Base-by-base conservation (phyloP, 2,797 vertebrate species). In the Eurystomus glaucurus region DNA sequence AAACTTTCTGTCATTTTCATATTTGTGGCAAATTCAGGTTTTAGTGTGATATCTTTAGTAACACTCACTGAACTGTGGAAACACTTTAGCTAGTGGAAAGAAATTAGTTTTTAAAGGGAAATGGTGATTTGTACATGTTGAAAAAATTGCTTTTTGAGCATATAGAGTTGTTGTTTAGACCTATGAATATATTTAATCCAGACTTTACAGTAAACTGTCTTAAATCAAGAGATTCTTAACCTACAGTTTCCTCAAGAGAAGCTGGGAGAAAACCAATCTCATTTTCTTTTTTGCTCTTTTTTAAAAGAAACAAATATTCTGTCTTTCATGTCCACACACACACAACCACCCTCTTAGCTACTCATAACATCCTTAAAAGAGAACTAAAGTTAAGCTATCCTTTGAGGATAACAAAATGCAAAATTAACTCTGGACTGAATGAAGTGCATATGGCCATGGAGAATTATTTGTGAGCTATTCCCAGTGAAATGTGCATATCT, bases 341-440 rank as follows among this genome's bases (percentile, higher is more conserved):
- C 10, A 64, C 17, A 78, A 31, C 11, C 37, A 78, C 8, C 2
- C 29, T 90, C 41, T 71, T 52, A 88, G 33, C 57, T 86, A 84
- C 69, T 94, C 43, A 90, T 89, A 85, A 43, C 54, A 76, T 71
- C 22, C 62, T 92, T 93, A 92, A 72, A 94, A 82, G 4, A 78
- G 83, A 96, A 41, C 61, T 92, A 86, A 71, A 93, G 46, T 92
- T 95, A 95, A 94, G 74, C 26, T 89, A 76, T 82, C 85, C 85
- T 94, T 76, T 65, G 90, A 95, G 74, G 51, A 83, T 76, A 95
- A 95, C 83, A 95, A 92, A 93, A 94, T 89, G 74, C 69, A 93
- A 96, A 96, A 94, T 84, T 90, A 96, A 94, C 91, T 96, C 88
- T 76, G 74, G 50, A 89, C 86, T 89, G 90, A 93, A 94, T 92